Conservation (phyloP, 2,113 vertebrate species). For the Clarias macrocephalus region DNA sequence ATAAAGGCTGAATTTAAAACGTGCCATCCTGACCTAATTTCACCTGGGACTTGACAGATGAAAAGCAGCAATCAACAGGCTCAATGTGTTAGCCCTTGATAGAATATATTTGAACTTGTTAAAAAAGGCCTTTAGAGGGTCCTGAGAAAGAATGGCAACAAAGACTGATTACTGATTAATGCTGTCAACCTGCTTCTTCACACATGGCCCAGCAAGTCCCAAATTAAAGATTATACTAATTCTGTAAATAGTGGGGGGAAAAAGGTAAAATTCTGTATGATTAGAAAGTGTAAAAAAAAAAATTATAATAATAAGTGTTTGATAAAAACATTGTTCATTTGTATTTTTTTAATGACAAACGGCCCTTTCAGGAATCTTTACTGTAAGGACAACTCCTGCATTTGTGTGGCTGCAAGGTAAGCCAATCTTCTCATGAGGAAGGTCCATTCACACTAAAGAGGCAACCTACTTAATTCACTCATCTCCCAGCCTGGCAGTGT, state of each 20-base stretch:
- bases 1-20: slow-evolving; percentile 32
- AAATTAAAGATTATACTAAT: background rate
- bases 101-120: slow-evolving; percentile 50
- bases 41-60: slow-evolving; percentile 56
- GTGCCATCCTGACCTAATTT: slow-evolving; percentile 59
- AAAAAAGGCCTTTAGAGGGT: slow-evolving; percentile 48
- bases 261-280: background rate
- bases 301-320: too few relatives aligned
- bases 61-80: slow-evolving; percentile 57
- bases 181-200: slow-evolving; percentile 39
- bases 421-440: slow-evolving; percentile 84
- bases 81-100: slow-evolving; percentile 52
- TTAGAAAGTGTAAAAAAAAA: background rate
- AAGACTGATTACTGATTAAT: slow-evolving; percentile 51
- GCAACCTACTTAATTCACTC: slow-evolving; percentile 89
- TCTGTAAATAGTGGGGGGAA: background rate
- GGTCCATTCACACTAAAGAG: slow-evolving; percentile 85
- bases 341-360: slow-evolving; percentile 31
- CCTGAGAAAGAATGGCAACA: slow-evolving; percentile 47
- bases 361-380: slow-evolving; percentile 25
- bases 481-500: slow-evolving; percentile 77
- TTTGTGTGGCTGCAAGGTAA: slow-evolving; percentile 72
- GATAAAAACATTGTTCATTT: too few relatives aligned
- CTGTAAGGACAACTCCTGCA: slow-evolving; percentile 42
- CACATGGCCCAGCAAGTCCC: slow-evolving; percentile 6